phyloP scores from a whole-genome alignment of 2,888 invertebrate genomes.

The Acanthoscelides obtectus region DNA sequence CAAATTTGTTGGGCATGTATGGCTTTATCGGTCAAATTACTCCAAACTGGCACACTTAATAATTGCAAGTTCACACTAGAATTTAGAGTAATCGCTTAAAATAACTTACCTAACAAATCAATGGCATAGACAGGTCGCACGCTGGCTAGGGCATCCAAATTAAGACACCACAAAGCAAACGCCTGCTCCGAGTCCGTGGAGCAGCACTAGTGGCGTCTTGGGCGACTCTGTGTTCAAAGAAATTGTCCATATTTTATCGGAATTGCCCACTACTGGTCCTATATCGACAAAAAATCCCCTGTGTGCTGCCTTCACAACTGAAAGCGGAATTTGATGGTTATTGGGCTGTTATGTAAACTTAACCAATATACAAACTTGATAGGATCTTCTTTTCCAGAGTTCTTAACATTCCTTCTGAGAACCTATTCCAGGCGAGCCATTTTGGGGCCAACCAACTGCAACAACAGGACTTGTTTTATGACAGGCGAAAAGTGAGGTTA shows the following conservation, averaged over 20 bases:
- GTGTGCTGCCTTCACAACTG: constrained; percentile 49
- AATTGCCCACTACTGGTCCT: constrained; percentile 56
- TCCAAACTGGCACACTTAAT: too few species aligned
- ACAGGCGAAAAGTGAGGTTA: constrained; percentile 1
- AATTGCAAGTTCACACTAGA: too few species aligned
- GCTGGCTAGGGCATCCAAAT: constrained; percentile 76
- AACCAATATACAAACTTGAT: constrained; percentile 58
- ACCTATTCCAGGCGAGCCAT: constrained; percentile 77
- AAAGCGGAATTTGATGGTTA: constrained; percentile 35
- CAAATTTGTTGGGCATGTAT: too few species aligned
- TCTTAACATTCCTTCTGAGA: constrained; percentile 73
- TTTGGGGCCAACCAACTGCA: constrained; percentile 34
- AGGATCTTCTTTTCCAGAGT: constrained; percentile 78
- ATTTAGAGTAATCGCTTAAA: too few species aligned
- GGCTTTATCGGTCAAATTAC: too few species aligned
- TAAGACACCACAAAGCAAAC: constrained; percentile 90
- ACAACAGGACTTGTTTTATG: constrained; percentile 25
- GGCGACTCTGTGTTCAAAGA: constrained; percentile 57
- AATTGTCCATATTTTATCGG: constrained; percentile 65
- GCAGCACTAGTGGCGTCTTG: constrained; percentile 78
- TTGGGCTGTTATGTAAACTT: not conserved
- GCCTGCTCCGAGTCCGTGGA: constrained; percentile 94
- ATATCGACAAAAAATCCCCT: constrained; percentile 53
- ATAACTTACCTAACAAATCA: constrained; percentile 20
- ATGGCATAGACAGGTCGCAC: constrained; percentile 79